Evolutionary conservation across 2,888 invertebrate genomes (phyloP).

Genomic region (Stenotaenia linearis): DNA sequence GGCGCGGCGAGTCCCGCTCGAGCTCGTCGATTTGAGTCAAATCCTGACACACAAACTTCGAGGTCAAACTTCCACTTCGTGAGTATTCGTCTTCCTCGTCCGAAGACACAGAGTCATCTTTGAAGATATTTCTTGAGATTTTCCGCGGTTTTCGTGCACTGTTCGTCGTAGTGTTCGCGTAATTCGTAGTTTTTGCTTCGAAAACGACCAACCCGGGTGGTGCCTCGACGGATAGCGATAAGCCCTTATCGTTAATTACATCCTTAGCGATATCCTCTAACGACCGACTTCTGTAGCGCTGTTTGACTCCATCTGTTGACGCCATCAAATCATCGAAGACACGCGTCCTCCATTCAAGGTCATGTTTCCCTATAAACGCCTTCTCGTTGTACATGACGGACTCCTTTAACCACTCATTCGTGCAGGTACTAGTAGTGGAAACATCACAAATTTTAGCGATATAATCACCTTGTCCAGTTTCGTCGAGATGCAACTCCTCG

Average conservation of each 20-base stretch:
- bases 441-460: not conserved
- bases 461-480: not conserved
- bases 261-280: not conserved
- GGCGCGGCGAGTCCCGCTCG: not conserved
- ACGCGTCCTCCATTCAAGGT: not conserved
- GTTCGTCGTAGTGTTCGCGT: not conserved
- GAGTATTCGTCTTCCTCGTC: not conserved
- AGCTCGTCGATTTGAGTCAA: not conserved
- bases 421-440: not conserved
- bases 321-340: constrained; percentile 4
- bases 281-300: not conserved
- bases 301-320: not conserved
- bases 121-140: not conserved
- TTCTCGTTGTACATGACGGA: not conserved
- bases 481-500: not conserved
- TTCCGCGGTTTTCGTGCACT: not conserved
- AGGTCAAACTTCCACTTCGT: not conserved
- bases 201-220: not conserved
- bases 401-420: not conserved
- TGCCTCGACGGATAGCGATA: not conserved
- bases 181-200: not conserved
- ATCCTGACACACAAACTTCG: not conserved
- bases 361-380: not conserved
- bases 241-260: not conserved
- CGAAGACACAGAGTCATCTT: not conserved